Evolutionary conservation across 2,888 invertebrate species (phyloP), one percentile per base, ranked within the genome.

Genomic region (Polydrusus pterygomalis): DNA sequence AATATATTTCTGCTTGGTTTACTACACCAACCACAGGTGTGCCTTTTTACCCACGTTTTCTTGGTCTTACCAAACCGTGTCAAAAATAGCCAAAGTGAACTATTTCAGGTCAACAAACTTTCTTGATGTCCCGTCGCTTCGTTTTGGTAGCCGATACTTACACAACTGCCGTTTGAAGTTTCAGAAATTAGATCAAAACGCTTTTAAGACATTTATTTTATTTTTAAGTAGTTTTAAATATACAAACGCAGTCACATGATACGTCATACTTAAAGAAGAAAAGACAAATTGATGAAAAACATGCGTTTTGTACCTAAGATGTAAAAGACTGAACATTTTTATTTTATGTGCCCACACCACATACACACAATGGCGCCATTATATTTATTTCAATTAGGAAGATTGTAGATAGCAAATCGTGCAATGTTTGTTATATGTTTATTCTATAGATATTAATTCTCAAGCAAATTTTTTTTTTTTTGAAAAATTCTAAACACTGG

Each of bases 11-110:
- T 30, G 9, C 15, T 15, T 58, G 25, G 34, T 58, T 38, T 58
- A 10, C 17, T 63, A 45, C 63, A 63, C 18, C 51, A 63, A 11
- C 17, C 51, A 69, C 71, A 71, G 75, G 75, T 70, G 75, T 71
- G 75, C 62, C 75, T 68, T 75, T 75, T 75, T 75, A 71, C 75
- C 71, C 71, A 75, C 75, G 71, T 60, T 47, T 65, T 70, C 30
- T 54, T 30, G 30, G 54, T 30, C 20, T 54, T 25, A 60, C 58
- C 45, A 67, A 74, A 75, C 67, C 67, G 67, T 71, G 71, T 75
- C 75, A 68, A 75, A 75, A 75, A 75, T 75, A 75, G 75, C 70
- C 43, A 45, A 71, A 75, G 56, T 68, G 62, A 62, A 60, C 54
- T 25, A 40, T 13, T 20, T 30, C 74, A 68, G 75, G 75, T 75